These are phyloP conservation scores for Cyprinus carpio DNA, from an alignment of 2,113 vertebrate species.

Conservation along the genomic window DNA sequence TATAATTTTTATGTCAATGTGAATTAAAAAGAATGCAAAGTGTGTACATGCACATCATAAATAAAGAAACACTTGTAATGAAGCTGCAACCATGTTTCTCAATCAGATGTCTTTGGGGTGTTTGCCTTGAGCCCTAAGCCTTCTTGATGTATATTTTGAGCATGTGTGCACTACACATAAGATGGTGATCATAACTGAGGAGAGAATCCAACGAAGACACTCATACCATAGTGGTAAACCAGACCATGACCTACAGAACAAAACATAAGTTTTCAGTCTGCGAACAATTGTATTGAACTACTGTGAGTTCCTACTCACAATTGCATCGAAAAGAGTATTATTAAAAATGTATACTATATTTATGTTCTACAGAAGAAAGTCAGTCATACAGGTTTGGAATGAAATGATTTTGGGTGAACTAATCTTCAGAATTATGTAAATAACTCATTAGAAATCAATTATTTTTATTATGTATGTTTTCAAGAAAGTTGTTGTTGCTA, in stretches of 20 bases:
- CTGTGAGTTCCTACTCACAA: background rate
- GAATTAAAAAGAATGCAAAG: background rate
- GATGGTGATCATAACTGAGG: slow-evolving; percentile 54
- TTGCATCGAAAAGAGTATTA: too few species aligned
- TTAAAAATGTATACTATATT: background rate
- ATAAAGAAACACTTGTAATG: slow-evolving; percentile 5
- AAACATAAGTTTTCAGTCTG: background rate
- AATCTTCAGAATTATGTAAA: background rate
- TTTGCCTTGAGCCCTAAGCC: background rate
- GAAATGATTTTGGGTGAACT: background rate
- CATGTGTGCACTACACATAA: slow-evolving; percentile 47
- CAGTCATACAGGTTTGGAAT: background rate
- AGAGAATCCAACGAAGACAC: slow-evolving; percentile 62
- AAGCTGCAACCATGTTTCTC: background rate
- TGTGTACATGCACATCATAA: background rate
- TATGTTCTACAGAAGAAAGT: background rate
- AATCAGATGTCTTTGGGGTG: background rate
- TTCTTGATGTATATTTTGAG: background rate
- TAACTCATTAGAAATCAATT: background rate
- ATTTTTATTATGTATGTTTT: background rate
- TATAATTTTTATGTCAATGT: background rate
- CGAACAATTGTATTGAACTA: background rate
- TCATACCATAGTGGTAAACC: slow-evolving; percentile 64
- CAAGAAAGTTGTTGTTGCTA: background rate
- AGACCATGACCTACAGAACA: slow-evolving; percentile 41